phyloP scores from a whole-genome alignment of 2,888 invertebrate genomes.

The Carpatolechia fugitivella region DNA sequence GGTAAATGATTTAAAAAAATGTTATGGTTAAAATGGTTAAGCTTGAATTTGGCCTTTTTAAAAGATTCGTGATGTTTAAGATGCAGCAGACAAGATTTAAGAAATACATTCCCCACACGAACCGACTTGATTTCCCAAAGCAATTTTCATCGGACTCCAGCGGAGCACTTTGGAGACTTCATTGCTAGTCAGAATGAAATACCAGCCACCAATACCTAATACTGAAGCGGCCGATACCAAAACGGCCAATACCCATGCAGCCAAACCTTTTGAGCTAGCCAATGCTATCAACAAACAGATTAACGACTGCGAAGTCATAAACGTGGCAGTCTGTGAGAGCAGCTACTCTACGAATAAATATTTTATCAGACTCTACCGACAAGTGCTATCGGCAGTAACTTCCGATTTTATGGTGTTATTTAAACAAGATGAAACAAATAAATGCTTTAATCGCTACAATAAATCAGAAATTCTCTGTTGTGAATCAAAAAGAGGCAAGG shows the following conservation, averaged over 20 bases:
- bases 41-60: too few relatives aligned
- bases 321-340: background rate
- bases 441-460: too few relatives aligned
- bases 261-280: too few relatives aligned
- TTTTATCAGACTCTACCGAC: constrained; percentile 12
- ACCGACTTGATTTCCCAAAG: background rate
- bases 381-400: constrained; percentile 30
- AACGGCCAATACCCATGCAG: too few relatives aligned
- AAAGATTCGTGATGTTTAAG: too few relatives aligned
- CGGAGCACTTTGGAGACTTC: background rate
- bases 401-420: constrained; percentile 32
- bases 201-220: background rate
- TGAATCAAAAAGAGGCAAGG: too few relatives aligned
- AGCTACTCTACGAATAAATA: constrained; percentile 3
- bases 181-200: background rate
- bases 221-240: too few relatives aligned
- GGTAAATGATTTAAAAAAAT: too few relatives aligned
- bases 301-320: background rate
- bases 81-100: background rate
- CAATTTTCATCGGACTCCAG: background rate
- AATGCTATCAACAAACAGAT: background rate
- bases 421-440: constrained; percentile 28
- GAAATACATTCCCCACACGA: too few relatives aligned
- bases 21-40: too few relatives aligned
- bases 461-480: too few relatives aligned